phyloP scores from a whole-genome alignment of 2,888 invertebrate species.

The Stenodema calcarata region DNA sequence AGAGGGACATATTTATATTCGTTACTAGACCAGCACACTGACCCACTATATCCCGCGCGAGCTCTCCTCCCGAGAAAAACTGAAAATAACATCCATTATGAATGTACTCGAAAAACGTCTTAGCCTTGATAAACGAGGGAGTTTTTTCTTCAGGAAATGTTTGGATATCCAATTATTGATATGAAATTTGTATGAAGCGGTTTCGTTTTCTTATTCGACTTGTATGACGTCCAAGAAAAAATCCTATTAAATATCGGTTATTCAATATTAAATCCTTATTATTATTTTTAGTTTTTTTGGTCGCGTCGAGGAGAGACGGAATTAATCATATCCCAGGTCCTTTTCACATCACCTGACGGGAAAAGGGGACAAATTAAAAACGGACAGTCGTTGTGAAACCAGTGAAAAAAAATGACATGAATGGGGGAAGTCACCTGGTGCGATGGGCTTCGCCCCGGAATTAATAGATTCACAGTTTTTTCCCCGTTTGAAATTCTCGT shows the following conservation, averaged over 20 bases:
- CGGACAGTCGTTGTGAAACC: background rate
- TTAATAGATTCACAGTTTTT: slow-evolving; percentile 1
- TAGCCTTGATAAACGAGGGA: background rate
- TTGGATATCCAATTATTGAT: background rate
- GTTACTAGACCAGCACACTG: no score
- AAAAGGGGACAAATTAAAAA: background rate
- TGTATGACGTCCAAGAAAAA: background rate
- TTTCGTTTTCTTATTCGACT: background rate
- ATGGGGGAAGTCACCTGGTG: background rate
- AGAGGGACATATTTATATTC: no score
- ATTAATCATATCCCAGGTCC: background rate
- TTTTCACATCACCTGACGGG: background rate
- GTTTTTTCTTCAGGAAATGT: background rate
- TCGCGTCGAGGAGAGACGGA: background rate
- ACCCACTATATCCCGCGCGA: no score
- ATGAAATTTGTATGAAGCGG: background rate
- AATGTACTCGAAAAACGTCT: background rate
- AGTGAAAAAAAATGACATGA: background rate
- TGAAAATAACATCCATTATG: background rate
- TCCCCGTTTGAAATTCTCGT: background rate
- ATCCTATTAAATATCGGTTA: slow-evolving; percentile 17
- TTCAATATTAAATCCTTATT: slow-evolving; percentile 25
- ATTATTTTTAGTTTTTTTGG: slow-evolving; percentile 14
- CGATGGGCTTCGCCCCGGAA: background rate
- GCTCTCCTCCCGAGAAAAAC: background rate